phyloP scores from a whole-genome alignment of 2,113 vertebrate genomes.

The Polyodon spathula region DNA sequence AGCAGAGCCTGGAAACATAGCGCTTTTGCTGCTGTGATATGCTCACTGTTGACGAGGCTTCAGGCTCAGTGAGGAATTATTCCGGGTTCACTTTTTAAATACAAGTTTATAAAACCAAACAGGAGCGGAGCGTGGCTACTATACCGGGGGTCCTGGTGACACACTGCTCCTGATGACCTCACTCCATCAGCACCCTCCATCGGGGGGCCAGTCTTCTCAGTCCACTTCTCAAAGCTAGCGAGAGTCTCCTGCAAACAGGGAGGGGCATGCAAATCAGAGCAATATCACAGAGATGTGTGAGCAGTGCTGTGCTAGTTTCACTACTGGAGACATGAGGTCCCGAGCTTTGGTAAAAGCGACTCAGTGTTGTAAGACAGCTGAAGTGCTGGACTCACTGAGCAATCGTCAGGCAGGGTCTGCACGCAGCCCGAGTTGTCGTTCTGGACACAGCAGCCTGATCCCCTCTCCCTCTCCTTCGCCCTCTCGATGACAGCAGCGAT shows the following conservation, averaged over 20 bases:
- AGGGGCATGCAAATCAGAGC: neutral
- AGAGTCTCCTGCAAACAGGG: conserved; percentile 60
- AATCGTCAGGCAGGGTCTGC: conserved; percentile 71
- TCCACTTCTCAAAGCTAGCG: conserved; percentile 85
- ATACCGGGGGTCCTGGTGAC: conserved; percentile 91
- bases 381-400: conserved; percentile 61
- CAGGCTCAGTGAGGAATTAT: neutral
- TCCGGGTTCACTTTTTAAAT: neutral
- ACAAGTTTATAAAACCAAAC: neutral
- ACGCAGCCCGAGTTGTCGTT: conserved; percentile 93
- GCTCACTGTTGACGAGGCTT: no score
- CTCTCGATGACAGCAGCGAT: conserved; percentile 62
- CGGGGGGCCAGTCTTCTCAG: no score
- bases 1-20: no score
- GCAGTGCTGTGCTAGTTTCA: no score
- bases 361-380: neutral
- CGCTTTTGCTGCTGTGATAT: no score
- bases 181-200: conserved; percentile 32
- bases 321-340: no score
- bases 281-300: neutral
- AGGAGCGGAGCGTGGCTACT: neutral
- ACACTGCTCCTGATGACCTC: conserved; percentile 71
- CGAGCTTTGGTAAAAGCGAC: no score
- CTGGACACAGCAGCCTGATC: conserved; percentile 87
- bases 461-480: conserved; percentile 61